phyloP scores from a whole-genome alignment of 2,113 vertebrate species.

The Mobula birostris region DNA sequence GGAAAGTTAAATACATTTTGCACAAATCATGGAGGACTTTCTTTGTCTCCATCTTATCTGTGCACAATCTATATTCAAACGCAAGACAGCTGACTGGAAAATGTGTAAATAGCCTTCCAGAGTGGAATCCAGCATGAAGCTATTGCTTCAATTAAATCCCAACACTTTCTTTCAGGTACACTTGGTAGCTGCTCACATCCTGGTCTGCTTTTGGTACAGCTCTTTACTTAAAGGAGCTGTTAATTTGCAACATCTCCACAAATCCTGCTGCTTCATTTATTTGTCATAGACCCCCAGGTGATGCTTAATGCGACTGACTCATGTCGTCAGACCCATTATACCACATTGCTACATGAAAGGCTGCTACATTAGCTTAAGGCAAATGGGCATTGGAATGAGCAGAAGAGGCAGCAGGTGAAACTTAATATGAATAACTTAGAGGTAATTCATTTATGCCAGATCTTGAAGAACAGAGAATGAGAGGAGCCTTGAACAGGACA shows the following conservation, averaged over 20 bases:
- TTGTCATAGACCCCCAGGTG: not conserved
- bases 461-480: not conserved
- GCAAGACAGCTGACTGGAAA: not conserved
- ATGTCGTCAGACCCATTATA: not conserved
- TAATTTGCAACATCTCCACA: conserved; percentile 2
- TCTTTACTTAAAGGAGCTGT: not conserved
- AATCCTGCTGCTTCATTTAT: not conserved
- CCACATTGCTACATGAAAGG: not conserved
- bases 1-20: conserved; percentile 3
- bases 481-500: not conserved
- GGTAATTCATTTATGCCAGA: not conserved
- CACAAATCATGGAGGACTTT: not conserved
- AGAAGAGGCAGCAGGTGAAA: conserved; percentile 4
- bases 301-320: not conserved
- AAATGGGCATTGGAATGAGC: not conserved
- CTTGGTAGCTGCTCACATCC: not conserved
- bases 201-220: not conserved
- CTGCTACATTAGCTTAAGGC: not conserved
- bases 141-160: not conserved
- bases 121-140: not conserved
- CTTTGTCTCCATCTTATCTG: not conserved
- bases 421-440: not conserved
- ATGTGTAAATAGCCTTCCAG: not conserved
- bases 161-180: no score
- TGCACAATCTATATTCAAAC: not conserved